Evolutionary conservation across 2,888 invertebrate genomes (phyloP), one percentile per base, ranked within the genome.

Genomic region (Fissipunctia ypsillon): DNA sequence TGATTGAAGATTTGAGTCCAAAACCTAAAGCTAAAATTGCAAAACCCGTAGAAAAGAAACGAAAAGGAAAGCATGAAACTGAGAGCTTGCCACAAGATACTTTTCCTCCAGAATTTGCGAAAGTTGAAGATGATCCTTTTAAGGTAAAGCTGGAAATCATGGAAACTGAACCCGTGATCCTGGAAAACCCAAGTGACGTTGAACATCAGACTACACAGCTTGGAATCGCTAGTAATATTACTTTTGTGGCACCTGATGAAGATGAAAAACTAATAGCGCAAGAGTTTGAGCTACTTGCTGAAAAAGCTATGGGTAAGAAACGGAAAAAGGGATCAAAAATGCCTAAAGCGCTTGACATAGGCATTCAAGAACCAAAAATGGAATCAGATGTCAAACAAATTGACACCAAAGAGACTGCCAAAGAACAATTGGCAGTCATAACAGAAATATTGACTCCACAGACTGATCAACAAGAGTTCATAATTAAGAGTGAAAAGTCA

Each of bases 21-120:
- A 93, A 92, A 85, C 84, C 88, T 22, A 94, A 94, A 89, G 92
- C 94, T 31, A 93, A 91, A 91, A 93, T 94, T 31, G 93, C 90
- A 16, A 95, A 95, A 84, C 94, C 95, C 9, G 94, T 94, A 3
- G 93, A 94, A 74, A 94, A 93, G 73, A 95, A 94, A 87, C 87
- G 86, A 2, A 93, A 93, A 88, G 90, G 76, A 25, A 85, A 88
- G 67, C 80, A 86, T 59, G 87, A 89, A 64, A 12, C 41, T 60
- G 81, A 80, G 12, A 66, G 16, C 22, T 19, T 19, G 10, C n/a
- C 38, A 50, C 35, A 81, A 43, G 76, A 76, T n/a, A 73, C 57
- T 19, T n/a, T 45, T 0, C n/a, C 63, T 48, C 60, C 64, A n/a
- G 76, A 73, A 50, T 22, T 63, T 12, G 25, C 61, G 0, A 72